These are phyloP conservation scores for Aphidius colemani DNA, from an alignment of 2,888 invertebrate species.

Conservation along the genomic window DNA sequence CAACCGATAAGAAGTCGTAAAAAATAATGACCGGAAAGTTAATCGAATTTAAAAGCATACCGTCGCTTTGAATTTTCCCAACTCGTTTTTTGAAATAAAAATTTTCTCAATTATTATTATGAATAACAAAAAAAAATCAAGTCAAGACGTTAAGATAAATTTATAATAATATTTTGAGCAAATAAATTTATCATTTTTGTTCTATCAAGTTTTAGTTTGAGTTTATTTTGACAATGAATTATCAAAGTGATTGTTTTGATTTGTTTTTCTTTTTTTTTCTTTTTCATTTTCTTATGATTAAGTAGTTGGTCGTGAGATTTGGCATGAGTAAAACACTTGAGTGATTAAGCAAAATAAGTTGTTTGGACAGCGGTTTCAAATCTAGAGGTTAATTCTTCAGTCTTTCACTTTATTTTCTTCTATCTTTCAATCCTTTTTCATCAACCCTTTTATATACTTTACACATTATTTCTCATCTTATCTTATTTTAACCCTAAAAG, in stretches of 20 bases:
- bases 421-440: slow-evolving; percentile 23
- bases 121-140: too few species aligned
- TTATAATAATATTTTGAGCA: too few species aligned
- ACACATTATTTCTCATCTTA: slow-evolving; percentile 31
- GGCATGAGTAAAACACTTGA: slow-evolving; percentile 55
- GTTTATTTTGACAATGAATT: too few species aligned
- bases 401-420: slow-evolving; percentile 7
- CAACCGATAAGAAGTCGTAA: slow-evolving; percentile 53
- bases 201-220: too few species aligned
- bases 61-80: slow-evolving; percentile 48
- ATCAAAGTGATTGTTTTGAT: too few species aligned
- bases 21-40: slow-evolving; percentile 60
- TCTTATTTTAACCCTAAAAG: slow-evolving; percentile 41
- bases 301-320: too few species aligned
- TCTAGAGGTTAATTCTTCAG: slow-evolving; percentile 45
- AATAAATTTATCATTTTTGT: too few species aligned
- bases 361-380: slow-evolving; percentile 54
- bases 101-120: too few species aligned
- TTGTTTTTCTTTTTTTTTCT: too few species aligned
- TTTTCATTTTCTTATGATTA: too few species aligned
- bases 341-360: slow-evolving; percentile 60
- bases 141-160: too few species aligned
- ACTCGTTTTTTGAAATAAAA: too few species aligned
- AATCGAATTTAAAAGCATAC: slow-evolving; percentile 54
- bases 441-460: slow-evolving; percentile 13